Evolutionary conservation across 2,113 vertebrate species (phyloP), one percentile per base, ranked within the genome.

Genomic region (Xiphophorus hellerii): DNA sequence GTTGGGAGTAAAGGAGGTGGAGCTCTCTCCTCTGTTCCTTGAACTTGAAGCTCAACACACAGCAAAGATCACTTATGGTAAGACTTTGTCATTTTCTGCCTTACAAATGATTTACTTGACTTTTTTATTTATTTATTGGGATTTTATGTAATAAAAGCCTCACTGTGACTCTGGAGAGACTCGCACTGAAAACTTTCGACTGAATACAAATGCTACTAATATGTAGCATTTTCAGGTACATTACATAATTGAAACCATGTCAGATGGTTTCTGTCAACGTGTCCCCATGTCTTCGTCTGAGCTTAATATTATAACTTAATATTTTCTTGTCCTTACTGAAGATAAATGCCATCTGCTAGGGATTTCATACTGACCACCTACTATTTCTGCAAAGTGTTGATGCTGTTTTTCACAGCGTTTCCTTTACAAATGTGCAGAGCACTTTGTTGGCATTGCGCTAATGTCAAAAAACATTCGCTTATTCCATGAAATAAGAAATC

Each of bases 51-150:
- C 86, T 25, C 80, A 92, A 9, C 85, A 90, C 62, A 92, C 80
- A 20, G 93, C 89, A 17, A 91, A 84, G 80, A 94, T 98, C 87
- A 94, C 95, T 1, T 97, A 95, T 0, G 94, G 97, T 98, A 90
- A 93, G 95, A 73, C 22, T n/a, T 1, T 2, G 9, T 60, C 35
- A 37, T 71, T 70, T 25, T 66, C 20, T 39, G 51, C 51, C 51
- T 58, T 25, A 58, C 25, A 11, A 58, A 37, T 7, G 1, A 58
- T 7, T 58, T n/a, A 25, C 51, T n/a, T 58, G 22, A 9, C 25
- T n/a, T 7, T 58, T 8, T 48, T 48, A 3, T 30, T 30, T 30
- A 30, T 30, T 30, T 20, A 48, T 6, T 48, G 44, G 14, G 14
- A 6, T 20, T 48, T 20, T 48, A 48, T 48, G 44, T 20, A 20